phyloP scores from a whole-genome alignment of 2,888 invertebrate species.

The Cotesia congregata region DNA sequence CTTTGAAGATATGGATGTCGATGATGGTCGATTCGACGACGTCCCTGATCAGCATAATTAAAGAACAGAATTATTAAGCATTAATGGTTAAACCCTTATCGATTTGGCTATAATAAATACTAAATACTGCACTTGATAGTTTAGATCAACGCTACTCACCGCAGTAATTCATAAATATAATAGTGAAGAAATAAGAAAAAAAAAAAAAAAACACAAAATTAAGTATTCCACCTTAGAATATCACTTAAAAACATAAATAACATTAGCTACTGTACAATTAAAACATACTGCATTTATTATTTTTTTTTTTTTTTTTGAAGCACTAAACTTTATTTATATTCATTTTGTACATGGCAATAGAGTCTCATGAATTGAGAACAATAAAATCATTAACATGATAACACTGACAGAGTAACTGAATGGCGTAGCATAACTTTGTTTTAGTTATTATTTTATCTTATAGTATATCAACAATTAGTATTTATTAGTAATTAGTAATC shows the following conservation, averaged over 20 bases:
- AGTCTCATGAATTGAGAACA: conserved; percentile 58
- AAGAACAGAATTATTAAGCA: conserved; percentile 52
- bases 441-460: background rate
- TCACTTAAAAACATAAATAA: conserved; percentile 39
- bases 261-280: conserved; percentile 53
- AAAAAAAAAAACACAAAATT: background rate
- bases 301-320: conserved; percentile 38
- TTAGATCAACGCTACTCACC: background rate
- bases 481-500: conserved; percentile 8
- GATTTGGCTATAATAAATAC: conserved; percentile 41
- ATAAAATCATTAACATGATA: conserved; percentile 26
- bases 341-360: conserved; percentile 67
- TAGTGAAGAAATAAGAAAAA: background rate
- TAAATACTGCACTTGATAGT: conserved; percentile 44
- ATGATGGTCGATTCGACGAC: conserved; percentile 74
- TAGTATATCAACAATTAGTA: background rate
- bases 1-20: conserved; percentile 70
- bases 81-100: background rate
- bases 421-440: conserved; percentile 3
- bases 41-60: conserved; percentile 69
- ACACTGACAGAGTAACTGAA: background rate
- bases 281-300: conserved; percentile 46
- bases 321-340: conserved; percentile 68
- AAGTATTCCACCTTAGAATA: background rate
- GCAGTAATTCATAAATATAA: background rate